A percentile compares a stretch with the other conserved stretches of the same genome.
phyloP scores from a whole-genome alignment of 2,888 invertebrate species.

The Mesochorus sp. region DNA sequence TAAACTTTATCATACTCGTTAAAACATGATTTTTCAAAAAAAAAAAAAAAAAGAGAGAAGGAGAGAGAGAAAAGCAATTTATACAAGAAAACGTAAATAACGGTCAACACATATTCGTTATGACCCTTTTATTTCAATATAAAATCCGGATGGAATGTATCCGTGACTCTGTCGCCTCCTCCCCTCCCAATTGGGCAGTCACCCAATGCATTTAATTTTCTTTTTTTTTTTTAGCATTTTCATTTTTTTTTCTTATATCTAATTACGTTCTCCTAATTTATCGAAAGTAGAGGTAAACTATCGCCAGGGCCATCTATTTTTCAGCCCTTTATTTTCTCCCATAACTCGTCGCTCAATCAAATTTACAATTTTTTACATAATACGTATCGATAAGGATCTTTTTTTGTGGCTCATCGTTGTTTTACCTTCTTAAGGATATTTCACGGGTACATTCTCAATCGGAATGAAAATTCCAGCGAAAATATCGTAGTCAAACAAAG shows the following conservation, averaged over 20 bases:
- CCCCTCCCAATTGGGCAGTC: constrained; percentile 13
- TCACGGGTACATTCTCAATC: too few species aligned
- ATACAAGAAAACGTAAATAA: constrained; percentile 48
- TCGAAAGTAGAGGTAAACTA: constrained; percentile 1
- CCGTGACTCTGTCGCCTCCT: constrained; percentile 47
- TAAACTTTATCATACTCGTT: constrained; percentile 4
- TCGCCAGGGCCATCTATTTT: background rate
- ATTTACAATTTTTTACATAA: constrained; percentile 58
- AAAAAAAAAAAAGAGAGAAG: background rate
- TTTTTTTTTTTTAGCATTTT: too few species aligned
- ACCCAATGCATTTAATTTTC: constrained; percentile 21
- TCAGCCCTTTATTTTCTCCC: background rate
- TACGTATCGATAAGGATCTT: constrained; percentile 36
- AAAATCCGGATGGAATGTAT: constrained; percentile 61
- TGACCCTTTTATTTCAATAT: constrained; percentile 19
- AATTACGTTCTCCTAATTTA: constrained; percentile 12
- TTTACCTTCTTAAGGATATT: too few species aligned
- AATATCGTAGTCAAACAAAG: too few species aligned
- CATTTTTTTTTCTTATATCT: background rate
- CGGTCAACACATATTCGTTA: background rate
- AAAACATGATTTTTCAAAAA: background rate
- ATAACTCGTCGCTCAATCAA: constrained; percentile 44
- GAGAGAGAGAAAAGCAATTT: background rate
- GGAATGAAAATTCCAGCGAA: too few species aligned
- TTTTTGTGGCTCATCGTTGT: too few species aligned